These are phyloP conservation scores for Gymnocypris eckloni DNA, from an alignment of 2,797 vertebrate genomes.

Conservation along the genomic window DNA sequence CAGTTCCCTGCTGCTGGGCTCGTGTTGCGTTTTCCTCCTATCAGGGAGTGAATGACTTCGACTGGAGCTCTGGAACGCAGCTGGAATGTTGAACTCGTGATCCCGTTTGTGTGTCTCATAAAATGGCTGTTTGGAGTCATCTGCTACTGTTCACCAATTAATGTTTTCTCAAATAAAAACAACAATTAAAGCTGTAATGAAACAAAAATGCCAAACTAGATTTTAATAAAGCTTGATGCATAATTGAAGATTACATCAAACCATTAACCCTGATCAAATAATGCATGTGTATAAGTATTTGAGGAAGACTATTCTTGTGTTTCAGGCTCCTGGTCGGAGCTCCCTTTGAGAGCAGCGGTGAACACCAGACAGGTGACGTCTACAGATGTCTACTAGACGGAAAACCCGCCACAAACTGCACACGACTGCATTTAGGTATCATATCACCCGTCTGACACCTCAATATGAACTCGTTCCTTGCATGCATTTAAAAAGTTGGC, in stretches of 20 bases:
- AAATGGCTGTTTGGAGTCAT: background rate
- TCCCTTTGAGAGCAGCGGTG: slow-evolving; percentile 82
- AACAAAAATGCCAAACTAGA: background rate
- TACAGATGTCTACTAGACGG: slow-evolving; percentile 82
- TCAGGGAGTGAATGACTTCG: slow-evolving; percentile 16
- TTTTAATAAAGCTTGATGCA: background rate
- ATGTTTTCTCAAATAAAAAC: background rate
- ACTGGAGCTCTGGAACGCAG: slow-evolving; percentile 9
- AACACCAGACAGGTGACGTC: slow-evolving; percentile 85
- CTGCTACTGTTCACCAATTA: background rate
- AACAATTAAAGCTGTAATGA: background rate
- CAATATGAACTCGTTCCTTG: background rate
- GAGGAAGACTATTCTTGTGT: slow-evolving; percentile 12
- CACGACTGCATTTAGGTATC: slow-evolving; percentile 84
- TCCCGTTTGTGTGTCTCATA: slow-evolving; percentile 16
- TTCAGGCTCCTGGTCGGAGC: slow-evolving; percentile 86
- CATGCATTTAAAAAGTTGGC: background rate
- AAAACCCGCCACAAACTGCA: slow-evolving; percentile 76
- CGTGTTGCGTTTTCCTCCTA: slow-evolving; percentile 23
- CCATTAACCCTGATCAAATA: background rate
- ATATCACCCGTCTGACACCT: background rate
- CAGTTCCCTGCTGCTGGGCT: slow-evolving; percentile 10
- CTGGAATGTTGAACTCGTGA: slow-evolving; percentile 39
- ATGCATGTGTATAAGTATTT: background rate
- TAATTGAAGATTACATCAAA: background rate